Percentiles rank a stretch among this genome's conserved stretches.
phyloP scores from a whole-genome alignment of 1,140 invertebrate species.

The Panulirus ornatus region DNA sequence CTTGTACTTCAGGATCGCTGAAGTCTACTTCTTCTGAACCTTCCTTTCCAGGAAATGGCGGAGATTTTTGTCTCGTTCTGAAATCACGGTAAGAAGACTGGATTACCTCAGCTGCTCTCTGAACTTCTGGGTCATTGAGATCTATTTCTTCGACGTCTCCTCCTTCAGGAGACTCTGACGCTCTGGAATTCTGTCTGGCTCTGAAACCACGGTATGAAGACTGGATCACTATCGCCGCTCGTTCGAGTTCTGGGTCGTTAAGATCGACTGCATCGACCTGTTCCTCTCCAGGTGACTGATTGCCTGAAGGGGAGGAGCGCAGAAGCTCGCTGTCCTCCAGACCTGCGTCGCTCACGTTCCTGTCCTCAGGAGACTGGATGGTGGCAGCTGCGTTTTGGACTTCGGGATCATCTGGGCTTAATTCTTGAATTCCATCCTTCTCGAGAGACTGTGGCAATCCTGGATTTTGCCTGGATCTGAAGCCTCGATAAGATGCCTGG shows the following conservation, averaged over 20 bases:
- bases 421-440: too few relatives aligned
- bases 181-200: constrained; percentile 15
- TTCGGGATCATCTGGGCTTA: background rate
- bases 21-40: background rate
- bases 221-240: constrained; percentile 4
- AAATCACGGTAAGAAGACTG: constrained; percentile 17
- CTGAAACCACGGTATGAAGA: constrained; percentile 11
- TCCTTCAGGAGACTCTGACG: background rate
- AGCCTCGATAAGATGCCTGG: constrained; percentile 19
- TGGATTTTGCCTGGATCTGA: too few relatives aligned
- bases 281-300: too few relatives aligned
- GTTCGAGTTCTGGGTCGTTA: constrained; percentile 9
- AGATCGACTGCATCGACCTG: background rate
- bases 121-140: constrained; percentile 31
- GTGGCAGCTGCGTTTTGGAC: constrained; percentile 9
- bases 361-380: background rate
- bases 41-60: background rate
- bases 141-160: background rate
- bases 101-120: constrained; percentile 6
- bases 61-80: background rate
- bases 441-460: too few relatives aligned
- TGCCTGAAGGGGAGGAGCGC: too few relatives aligned
- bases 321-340: background rate
- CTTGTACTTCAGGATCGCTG: background rate
- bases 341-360: background rate